These are phyloP conservation scores for Latrodectus hesperus DNA, from an alignment of 2,888 invertebrate genomes.

Conservation along the genomic window DNA sequence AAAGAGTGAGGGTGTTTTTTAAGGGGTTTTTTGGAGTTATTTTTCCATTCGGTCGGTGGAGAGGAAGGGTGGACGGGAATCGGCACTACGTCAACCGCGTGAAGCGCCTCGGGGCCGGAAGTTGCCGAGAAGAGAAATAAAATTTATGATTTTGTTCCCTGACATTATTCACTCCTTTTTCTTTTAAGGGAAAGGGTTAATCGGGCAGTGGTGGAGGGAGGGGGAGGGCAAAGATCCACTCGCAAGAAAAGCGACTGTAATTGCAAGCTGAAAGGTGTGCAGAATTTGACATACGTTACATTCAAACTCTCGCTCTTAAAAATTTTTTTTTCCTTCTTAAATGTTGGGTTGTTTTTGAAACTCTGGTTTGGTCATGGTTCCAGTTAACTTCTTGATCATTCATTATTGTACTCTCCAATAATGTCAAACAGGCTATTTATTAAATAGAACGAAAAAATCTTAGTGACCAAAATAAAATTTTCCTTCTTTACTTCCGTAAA, in stretches of 20 bases:
- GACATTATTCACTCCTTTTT: slow-evolving; percentile 43
- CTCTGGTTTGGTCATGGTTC: no score
- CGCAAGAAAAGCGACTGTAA: slow-evolving; percentile 5
- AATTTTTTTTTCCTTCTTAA: no score
- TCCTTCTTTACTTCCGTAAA: no score
- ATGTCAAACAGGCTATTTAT: no score
- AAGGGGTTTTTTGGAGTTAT: slow-evolving; percentile 6
- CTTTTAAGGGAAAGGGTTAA: slow-evolving; percentile 5
- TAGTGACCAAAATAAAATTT: no score
- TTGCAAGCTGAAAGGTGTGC: slow-evolving; percentile 46
- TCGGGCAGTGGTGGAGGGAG: not conserved
- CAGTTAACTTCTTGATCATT: not conserved
- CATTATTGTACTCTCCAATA: no score
- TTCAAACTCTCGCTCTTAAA: no score
- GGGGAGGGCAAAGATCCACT: slow-evolving; percentile 25
- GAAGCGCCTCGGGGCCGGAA: slow-evolving; percentile 58
- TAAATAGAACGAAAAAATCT: no score
- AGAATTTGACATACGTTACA: slow-evolving; percentile 34
- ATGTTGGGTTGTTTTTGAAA: no score
- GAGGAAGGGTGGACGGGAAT: not conserved
- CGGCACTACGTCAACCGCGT: not conserved
- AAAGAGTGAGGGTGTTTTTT: not conserved
- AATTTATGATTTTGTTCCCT: slow-evolving; percentile 35
- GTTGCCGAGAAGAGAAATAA: slow-evolving; percentile 23
- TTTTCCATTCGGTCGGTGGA: not conserved